Base-by-base conservation (phyloP, 2,113 vertebrate genomes). In the Camelus dromedarius region DNA sequence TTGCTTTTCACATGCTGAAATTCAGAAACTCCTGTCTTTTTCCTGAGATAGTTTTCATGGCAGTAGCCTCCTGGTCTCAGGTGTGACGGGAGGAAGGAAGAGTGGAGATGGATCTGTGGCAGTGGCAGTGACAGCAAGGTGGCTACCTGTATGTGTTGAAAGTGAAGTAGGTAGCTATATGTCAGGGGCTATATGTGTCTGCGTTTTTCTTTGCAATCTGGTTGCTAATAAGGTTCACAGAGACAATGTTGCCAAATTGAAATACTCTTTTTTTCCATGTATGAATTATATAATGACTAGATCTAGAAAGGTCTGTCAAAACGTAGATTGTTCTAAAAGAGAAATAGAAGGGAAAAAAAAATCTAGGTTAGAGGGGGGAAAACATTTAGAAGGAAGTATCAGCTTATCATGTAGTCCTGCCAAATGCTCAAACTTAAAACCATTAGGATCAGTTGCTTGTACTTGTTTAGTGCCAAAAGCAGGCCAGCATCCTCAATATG, bases 391-490 rank as follows among this genome's bases (percentile, higher is more conserved):
- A 95, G 60, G 64, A 92, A 79, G 95, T 96, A 96, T 98, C 97
- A 91, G 81, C 95, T 96, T 97, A 92, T 97, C 83, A 48, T 32
- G 35, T 48, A 83, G 69, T 84, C 81, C 77, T 96, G 97, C 97
- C 97, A 98, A 96, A 86, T 92, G 87, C 46, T 87, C 79, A 96
- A 83, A 96, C 73, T 95, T 97, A 96, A 98, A 98, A 97, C 97
- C 93, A 50, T 96, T 91, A 84, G 95, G 90, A 96, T 98, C 97
- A 94, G 91, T 97, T 97, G 52, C 89, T 92, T 80, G 8, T 72
- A 80, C 54, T 46, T 96, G 73, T 91, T 92, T 20, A 86, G 28
- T 96, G 91, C 81, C 94, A 92, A 93, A 94, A 96, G 46, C n/a
- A 92, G 35, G 66, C 42, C 80, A 93, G 60, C 62, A 89, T 38